phyloP scores from a whole-genome alignment of 1,140 invertebrate genomes.

The Lethrus apterus region DNA sequence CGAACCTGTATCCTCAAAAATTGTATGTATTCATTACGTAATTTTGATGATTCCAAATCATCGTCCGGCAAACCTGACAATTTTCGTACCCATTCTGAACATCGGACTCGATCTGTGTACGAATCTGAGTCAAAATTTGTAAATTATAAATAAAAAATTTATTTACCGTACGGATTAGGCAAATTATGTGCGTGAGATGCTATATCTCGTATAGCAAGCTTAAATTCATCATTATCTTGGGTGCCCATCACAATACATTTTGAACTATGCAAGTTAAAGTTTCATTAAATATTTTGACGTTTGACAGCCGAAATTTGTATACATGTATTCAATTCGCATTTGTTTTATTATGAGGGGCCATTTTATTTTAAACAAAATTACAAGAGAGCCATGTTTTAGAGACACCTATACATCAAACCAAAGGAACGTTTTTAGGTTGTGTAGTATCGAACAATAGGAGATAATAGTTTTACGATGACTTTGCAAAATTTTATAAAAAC shows the following conservation, averaged over 20 bases:
- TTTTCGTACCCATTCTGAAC: conserved; percentile 44
- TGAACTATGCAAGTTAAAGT: not conserved
- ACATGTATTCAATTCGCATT: too few relatives aligned
- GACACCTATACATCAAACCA: too few relatives aligned
- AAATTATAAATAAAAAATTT: conserved; percentile 11
- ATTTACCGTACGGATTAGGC: conserved; percentile 35
- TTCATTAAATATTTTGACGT: not conserved
- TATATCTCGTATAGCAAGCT: conserved; percentile 36
- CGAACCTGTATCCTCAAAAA: conserved; percentile 44
- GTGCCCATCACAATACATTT: conserved; percentile 29
- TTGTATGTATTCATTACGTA: conserved; percentile 46
- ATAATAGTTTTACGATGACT: too few relatives aligned
- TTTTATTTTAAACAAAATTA: too few relatives aligned
- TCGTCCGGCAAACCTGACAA: conserved; percentile 39
- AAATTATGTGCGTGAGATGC: conserved; percentile 31
- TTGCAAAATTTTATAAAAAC: too few relatives aligned
- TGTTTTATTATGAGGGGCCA: too few relatives aligned
- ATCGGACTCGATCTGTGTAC: conserved; percentile 43
- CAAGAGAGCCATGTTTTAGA: too few relatives aligned
- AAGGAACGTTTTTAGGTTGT: too few relatives aligned
- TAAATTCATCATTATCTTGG: conserved; percentile 35
- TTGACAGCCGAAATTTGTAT: not conserved
- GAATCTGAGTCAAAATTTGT: conserved; percentile 1
- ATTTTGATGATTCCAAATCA: conserved; percentile 40
- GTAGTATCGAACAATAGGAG: too few relatives aligned